phyloP scores from a whole-genome alignment of 2,888 invertebrate genomes.

The Drosophila ustulata region DNA sequence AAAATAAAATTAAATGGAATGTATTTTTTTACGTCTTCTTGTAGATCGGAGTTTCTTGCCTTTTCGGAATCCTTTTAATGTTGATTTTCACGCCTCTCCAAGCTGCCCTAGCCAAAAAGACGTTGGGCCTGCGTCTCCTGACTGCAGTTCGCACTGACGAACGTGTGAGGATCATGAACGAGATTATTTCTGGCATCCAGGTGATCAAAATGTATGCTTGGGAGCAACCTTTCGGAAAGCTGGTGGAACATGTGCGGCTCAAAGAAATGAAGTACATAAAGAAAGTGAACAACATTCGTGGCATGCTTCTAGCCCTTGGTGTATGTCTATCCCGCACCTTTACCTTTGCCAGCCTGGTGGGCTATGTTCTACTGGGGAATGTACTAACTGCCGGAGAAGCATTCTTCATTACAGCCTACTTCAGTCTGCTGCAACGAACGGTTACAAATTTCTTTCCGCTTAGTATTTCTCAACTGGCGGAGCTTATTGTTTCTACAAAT shows the following conservation, averaged over 20 bases:
- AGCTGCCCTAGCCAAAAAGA: slow-evolving; percentile 91
- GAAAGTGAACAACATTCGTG: slow-evolving; percentile 90
- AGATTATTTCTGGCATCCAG: slow-evolving; percentile 94
- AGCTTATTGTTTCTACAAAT: slow-evolving; percentile 87
- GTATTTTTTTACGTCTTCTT: not conserved
- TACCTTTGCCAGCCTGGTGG: slow-evolving; percentile 92
- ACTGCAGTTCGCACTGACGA: slow-evolving; percentile 96
- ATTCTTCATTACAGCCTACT: slow-evolving; percentile 96
- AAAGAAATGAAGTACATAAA: slow-evolving; percentile 88
- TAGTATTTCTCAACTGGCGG: slow-evolving; percentile 88
- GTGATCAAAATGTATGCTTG: slow-evolving; percentile 98
- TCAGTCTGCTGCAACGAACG: slow-evolving; percentile 92
- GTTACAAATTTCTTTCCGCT: slow-evolving; percentile 94
- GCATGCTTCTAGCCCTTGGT: slow-evolving; percentile 91
- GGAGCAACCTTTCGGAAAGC: slow-evolving; percentile 93
- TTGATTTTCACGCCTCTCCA: slow-evolving; percentile 90
- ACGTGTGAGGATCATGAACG: slow-evolving; percentile 95
- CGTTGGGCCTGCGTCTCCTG: slow-evolving; percentile 87
- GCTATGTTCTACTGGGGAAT: slow-evolving; percentile 89
- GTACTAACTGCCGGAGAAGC: slow-evolving; percentile 92
- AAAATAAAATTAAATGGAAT: not conserved
- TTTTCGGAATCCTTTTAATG: slow-evolving; percentile 87
- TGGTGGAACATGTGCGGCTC: slow-evolving; percentile 89
- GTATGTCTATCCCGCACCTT: slow-evolving; percentile 95
- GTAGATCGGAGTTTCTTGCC: slow-evolving; percentile 86